Percentiles rank a stretch among this genome's conserved stretches.
Conservation (phyloP, 2,797 vertebrate species). For the Phalanger gymnotis region DNA sequence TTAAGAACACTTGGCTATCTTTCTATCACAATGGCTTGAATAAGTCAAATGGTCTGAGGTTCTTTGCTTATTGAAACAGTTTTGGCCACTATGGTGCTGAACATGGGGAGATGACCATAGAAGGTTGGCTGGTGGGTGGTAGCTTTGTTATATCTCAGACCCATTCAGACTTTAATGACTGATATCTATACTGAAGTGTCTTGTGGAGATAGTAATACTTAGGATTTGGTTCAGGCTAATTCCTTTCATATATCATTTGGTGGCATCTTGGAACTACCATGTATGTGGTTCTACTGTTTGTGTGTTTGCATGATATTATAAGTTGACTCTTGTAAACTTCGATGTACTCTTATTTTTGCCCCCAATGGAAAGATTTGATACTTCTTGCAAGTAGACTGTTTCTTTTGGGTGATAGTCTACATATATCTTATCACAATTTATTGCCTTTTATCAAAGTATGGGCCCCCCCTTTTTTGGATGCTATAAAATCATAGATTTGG, state of each 20-base stretch:
- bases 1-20: not conserved
- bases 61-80: not conserved
- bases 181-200: not conserved
- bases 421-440: not conserved
- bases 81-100: not conserved
- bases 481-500: not conserved
- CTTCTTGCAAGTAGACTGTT: not conserved
- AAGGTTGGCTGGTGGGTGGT: not conserved
- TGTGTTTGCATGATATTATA: not conserved
- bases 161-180: not conserved
- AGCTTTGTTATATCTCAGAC: not conserved
- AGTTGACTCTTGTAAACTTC: not conserved
- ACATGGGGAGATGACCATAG: not conserved
- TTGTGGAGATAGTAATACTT: not conserved
- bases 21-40: not conserved
- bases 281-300: not conserved
- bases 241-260: not conserved
- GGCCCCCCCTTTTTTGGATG: not conserved
- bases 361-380: not conserved
- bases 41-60: not conserved
- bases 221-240: not conserved
- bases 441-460: not conserved
- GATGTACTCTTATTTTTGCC: not conserved
- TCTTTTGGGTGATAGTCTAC: not conserved
- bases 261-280: not conserved